phyloP scores from a whole-genome alignment of 2,113 vertebrate genomes.

The Cinclus mexicanus region DNA sequence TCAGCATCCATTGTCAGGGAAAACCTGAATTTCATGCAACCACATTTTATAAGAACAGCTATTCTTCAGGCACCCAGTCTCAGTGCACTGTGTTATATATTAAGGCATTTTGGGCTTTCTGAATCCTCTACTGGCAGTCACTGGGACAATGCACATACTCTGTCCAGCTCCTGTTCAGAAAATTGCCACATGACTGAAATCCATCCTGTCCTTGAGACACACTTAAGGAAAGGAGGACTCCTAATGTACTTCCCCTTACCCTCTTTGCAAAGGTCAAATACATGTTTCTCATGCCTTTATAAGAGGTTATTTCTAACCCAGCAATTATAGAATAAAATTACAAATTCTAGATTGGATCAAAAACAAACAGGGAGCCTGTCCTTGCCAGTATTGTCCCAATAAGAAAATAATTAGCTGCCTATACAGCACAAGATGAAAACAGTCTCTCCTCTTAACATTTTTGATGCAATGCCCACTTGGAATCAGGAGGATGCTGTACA shows the following conservation, averaged over 20 bases:
- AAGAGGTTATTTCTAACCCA: neutral
- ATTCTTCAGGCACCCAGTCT: neutral
- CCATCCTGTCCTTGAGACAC: neutral
- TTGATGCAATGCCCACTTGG: conserved; percentile 30
- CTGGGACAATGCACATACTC: neutral
- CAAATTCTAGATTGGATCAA: neutral
- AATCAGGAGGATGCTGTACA: neutral
- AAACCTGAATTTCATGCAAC: neutral
- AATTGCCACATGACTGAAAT: neutral
- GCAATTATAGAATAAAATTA: neutral
- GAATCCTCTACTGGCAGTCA: neutral
- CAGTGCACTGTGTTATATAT: no score
- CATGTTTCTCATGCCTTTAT: neutral
- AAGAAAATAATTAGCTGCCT: conserved; percentile 20
- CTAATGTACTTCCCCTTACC: fast-evolving
- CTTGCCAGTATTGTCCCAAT: neutral
- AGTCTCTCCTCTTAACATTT: conserved; percentile 6
- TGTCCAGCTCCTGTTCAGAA: neutral
- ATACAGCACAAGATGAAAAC: neutral
- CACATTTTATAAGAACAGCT: neutral
- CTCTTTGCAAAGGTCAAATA: neutral
- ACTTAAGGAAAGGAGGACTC: neutral
- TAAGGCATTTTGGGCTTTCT: neutral
- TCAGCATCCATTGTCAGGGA: neutral
- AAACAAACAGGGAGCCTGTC: neutral